Conservation (phyloP, 92 coral and sea anemone species). For the Pocillopora meandrina region DNA sequence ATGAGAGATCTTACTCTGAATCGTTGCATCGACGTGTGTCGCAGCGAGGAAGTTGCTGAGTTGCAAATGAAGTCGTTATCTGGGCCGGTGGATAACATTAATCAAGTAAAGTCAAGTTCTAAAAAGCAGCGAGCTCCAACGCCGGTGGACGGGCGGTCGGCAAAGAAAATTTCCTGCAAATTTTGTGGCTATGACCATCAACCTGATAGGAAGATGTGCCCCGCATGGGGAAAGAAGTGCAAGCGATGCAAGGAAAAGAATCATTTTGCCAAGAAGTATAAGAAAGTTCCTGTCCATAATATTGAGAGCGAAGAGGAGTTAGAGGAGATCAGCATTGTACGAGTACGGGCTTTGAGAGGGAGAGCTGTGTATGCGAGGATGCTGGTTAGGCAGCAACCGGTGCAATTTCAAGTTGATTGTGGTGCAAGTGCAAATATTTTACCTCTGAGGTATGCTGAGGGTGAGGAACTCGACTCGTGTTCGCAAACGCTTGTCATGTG, state of each 20-base stretch:
- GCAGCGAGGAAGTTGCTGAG: conserved; percentile 37
- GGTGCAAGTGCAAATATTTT: background rate
- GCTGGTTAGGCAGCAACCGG: conserved; percentile 5
- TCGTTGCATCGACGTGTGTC: conserved; percentile 40
- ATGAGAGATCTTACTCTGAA: conserved; percentile 28
- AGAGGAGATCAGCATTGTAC: conserved; percentile 25
- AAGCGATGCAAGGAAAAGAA: background rate
- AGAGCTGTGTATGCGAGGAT: conserved; percentile 43
- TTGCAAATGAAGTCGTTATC: conserved; percentile 42
- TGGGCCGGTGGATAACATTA: background rate
- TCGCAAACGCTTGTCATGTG: background rate
- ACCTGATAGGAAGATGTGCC: background rate
- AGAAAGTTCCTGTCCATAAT: background rate
- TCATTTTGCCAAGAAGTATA: background rate
- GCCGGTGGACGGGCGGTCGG: background rate
- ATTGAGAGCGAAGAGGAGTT: conserved; percentile 31
- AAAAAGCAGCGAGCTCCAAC: background rate
- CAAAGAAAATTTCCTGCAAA: conserved; percentile 1
- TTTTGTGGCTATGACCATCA: background rate
- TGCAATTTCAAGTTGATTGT: background rate
- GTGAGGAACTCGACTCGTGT: background rate
- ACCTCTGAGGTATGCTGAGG: background rate
- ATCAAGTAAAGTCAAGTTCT: background rate
- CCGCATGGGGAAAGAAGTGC: background rate
- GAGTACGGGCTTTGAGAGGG: conserved; percentile 27